Base-by-base conservation (phyloP, 2,888 invertebrate species). In the Lathronympha strigana region DNA sequence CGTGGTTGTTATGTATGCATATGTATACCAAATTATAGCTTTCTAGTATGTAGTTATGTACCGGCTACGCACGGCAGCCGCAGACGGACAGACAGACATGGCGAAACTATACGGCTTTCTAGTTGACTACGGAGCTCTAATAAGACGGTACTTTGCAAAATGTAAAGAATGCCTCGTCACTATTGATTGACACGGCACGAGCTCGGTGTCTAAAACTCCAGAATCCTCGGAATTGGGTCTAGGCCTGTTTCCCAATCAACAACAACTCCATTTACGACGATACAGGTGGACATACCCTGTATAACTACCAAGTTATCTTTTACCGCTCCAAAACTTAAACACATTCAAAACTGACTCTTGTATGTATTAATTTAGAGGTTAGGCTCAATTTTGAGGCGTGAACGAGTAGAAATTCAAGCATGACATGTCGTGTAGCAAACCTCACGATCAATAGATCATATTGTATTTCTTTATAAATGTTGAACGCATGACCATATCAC, bases 391-490 rank as follows among this genome's bases (percentile, higher is more conserved):
- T 36, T 9, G 70, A 28, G 73, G 47, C 43, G 28, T 66, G 66
- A 23, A n/a, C 68, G 70, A 75, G 72, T 72, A 72, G 62, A 3
- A 72, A 72, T 68, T 71, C 64, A 68, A 71, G 69, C 70, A 72
- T 72, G 75, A 68, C 75, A 79, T 72, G 80, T 77, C 81, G 82
- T 79, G 84, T 78, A 83, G 82, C 81, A 86, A 84, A 84, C 80
- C 84, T 86, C 84, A 84, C 82, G 84, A 84, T 80, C 82, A 78
- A 79, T 81, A 80, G 78, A 78, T 78, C 79, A 79, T 80, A 81
- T 82, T 84, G 82, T 86, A 80, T 83, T 83, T 83, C 81, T 86
- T 82, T 86, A 81, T 84, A 84, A 83, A 83, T 77, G 82, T 77
- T 80, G 83, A 83, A 80, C 73, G 73, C 86, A 87, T 78, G 83